Percentiles rank a stretch among this genome's conserved stretches.
Evolutionary conservation across 2,888 invertebrate species (phyloP).

Genomic region (Sphinx pinastri): DNA sequence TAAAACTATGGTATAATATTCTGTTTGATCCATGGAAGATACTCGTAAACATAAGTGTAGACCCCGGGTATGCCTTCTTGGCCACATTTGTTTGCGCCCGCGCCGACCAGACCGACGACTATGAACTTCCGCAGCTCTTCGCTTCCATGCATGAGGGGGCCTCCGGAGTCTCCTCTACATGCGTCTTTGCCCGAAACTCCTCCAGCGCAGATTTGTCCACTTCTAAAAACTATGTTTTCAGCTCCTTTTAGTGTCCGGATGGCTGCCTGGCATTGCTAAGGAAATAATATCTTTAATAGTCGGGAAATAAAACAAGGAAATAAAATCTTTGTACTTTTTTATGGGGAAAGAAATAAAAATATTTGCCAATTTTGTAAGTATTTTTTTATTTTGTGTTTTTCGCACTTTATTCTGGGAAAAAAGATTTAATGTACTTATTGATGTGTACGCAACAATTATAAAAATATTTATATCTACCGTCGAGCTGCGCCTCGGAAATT

Average conservation of each 20-base stretch:
- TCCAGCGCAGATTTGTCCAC: constrained; percentile 35
- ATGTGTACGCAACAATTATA: too few relatives aligned
- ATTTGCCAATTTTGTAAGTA: too few relatives aligned
- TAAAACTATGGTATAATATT: not conserved
- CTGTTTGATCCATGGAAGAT: not conserved
- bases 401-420: too few relatives aligned
- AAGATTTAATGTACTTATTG: too few relatives aligned
- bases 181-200: constrained; percentile 35
- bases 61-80: not conserved
- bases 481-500: too few relatives aligned
- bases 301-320: too few relatives aligned
- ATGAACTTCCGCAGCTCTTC: not conserved
- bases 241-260: not conserved
- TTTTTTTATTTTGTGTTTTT: too few relatives aligned
- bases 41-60: not conserved
- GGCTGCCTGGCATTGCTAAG: constrained; percentile 32
- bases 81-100: not conserved
- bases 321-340: too few relatives aligned
- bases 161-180: not conserved
- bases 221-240: constrained; percentile 24
- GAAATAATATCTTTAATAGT: not conserved
- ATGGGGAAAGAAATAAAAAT: too few relatives aligned
- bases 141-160: not conserved
- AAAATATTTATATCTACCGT: too few relatives aligned
- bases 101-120: not conserved